phyloP scores from a whole-genome alignment of 2,797 vertebrate species.

The Chrosomus eos region DNA sequence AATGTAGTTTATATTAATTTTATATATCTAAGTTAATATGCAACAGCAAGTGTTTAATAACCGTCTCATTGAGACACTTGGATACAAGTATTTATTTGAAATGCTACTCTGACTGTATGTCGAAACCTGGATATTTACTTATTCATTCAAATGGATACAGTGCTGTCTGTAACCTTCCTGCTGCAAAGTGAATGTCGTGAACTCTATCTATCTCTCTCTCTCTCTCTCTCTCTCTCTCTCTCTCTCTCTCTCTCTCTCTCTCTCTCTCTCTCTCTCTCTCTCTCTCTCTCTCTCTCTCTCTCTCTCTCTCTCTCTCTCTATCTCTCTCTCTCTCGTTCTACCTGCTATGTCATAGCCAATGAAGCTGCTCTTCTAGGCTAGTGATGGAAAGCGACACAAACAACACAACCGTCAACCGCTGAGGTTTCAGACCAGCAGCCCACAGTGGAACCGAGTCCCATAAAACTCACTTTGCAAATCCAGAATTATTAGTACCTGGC shows the following conservation, averaged over 20 bases:
- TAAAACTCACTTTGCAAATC: slow-evolving; percentile 76
- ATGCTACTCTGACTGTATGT: not conserved
- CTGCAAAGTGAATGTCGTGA: slow-evolving; percentile 32
- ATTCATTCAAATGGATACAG: slow-evolving; percentile 55
- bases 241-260: slow-evolving; percentile 35
- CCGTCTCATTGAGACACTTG: no score
- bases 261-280: slow-evolving; percentile 25
- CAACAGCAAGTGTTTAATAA: not conserved
- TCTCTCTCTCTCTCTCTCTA: no score
- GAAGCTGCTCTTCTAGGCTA: slow-evolving; percentile 57
- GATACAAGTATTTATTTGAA: not conserved
- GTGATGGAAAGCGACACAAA: slow-evolving; percentile 72
- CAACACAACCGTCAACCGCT: slow-evolving; percentile 66
- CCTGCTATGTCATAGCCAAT: slow-evolving; percentile 64
- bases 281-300: no score
- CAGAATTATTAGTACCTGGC: slow-evolving; percentile 84
- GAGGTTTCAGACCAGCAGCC: slow-evolving; percentile 74
- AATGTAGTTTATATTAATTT: no score
- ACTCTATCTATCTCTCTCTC: slow-evolving; percentile 24
- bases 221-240: slow-evolving; percentile 25
- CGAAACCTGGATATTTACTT: not conserved
- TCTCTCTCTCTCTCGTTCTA: slow-evolving; percentile 46
- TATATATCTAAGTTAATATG: not conserved
- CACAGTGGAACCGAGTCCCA: slow-evolving; percentile 65
- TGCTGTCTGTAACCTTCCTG: slow-evolving; percentile 52